phyloP scores from a whole-genome alignment of 2,113 vertebrate genomes.

The Prietella phreatophila region DNA sequence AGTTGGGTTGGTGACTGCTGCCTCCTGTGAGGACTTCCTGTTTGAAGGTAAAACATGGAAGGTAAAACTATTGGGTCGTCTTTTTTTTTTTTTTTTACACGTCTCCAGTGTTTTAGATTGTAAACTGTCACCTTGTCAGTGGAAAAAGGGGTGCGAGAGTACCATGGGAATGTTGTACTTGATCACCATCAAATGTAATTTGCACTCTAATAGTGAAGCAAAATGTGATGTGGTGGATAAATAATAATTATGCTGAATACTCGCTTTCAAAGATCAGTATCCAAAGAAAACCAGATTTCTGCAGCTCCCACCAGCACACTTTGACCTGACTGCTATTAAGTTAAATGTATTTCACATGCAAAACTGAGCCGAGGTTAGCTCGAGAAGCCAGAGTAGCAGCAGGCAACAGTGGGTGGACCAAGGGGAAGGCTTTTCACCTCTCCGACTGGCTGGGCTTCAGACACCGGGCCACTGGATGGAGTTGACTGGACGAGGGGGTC shows the following conservation, averaged over 20 bases:
- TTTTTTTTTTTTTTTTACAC: background rate
- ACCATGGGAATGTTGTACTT: background rate
- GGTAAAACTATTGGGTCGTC: no score
- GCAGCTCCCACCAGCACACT: slow-evolving; percentile 30
- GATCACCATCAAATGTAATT: background rate
- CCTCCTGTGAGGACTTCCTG: no score
- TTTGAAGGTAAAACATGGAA: background rate
- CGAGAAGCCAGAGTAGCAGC: slow-evolving; percentile 37
- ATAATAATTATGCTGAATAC: background rate
- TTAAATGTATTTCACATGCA: slow-evolving; percentile 28
- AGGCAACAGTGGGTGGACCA: slow-evolving; percentile 25
- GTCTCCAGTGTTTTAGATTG: background rate
- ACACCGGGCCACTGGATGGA: slow-evolving; percentile 35
- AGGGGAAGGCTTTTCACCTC: slow-evolving; percentile 77
- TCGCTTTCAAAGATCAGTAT: background rate
- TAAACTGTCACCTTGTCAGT: background rate
- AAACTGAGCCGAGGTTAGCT: slow-evolving; percentile 34
- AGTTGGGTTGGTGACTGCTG: no score
- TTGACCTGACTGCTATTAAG: background rate
- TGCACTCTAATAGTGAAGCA: background rate
- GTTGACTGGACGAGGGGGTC: slow-evolving; percentile 21
- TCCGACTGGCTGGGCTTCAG: slow-evolving; percentile 70
- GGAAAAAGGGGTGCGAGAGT: background rate
- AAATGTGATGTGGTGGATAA: background rate
- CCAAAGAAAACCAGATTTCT: slow-evolving; percentile 35